A percentile compares a stretch with the other conserved stretches of the same genome.
Evolutionary conservation across 2,888 invertebrate genomes (phyloP).

Genomic region (Thymelicus lineola): DNA sequence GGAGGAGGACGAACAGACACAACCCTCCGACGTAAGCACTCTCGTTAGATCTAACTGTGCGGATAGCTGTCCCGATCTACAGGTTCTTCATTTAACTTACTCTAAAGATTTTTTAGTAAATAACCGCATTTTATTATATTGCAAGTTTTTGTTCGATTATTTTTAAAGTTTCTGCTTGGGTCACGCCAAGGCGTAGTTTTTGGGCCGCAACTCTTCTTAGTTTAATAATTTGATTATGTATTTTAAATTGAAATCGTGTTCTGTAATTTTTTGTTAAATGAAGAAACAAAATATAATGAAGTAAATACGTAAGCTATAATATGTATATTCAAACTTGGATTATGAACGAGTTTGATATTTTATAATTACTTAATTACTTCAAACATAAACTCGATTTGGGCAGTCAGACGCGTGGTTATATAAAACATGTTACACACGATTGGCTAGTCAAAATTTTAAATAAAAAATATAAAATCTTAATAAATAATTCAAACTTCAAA

Average conservation of each 20-base stretch:
- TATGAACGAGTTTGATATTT: neutral
- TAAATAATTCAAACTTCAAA: neutral
- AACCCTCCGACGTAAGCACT: slow-evolving; percentile 79
- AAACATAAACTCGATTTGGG: slow-evolving; percentile 24
- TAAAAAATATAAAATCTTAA: neutral
- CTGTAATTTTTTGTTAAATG: slow-evolving; percentile 24
- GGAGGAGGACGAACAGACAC: slow-evolving; percentile 87
- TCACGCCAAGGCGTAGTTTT: slow-evolving; percentile 15
- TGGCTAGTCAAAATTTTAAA: slow-evolving; percentile 10
- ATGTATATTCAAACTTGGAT: neutral
- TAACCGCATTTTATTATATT: slow-evolving; percentile 16
- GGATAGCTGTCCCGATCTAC: slow-evolving; percentile 39
- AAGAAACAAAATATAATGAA: slow-evolving; percentile 28
- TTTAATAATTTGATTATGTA: neutral
- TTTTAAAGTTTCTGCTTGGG: slow-evolving; percentile 1
- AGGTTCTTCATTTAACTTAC: slow-evolving; percentile 38
- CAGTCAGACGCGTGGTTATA: slow-evolving; percentile 27
- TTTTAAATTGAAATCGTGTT: neutral
- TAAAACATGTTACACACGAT: slow-evolving; percentile 10
- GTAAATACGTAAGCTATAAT: slow-evolving; percentile 23
- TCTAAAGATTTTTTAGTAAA: slow-evolving; percentile 12
- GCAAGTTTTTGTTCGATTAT: slow-evolving; percentile 16
- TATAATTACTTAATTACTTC: slow-evolving; percentile 25
- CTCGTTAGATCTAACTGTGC: slow-evolving; percentile 39
- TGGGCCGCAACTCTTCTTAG: slow-evolving; percentile 5